Evolutionary conservation across 2,797 vertebrate species (phyloP).

Genomic region (Pygocentrus nattereri): DNA sequence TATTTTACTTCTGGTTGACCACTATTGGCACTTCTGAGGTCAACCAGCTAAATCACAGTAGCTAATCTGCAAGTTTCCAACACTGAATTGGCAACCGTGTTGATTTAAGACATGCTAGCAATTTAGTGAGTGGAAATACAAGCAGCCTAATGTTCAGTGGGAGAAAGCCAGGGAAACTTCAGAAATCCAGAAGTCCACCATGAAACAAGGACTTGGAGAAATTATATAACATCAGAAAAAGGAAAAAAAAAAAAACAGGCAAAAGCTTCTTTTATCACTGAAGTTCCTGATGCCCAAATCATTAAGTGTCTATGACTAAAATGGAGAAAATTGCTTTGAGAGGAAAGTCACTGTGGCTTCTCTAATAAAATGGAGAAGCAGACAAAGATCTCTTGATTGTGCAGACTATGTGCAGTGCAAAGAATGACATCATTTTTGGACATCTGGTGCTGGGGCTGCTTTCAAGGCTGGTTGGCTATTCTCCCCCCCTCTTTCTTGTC

Average conservation of each 20-base stretch:
- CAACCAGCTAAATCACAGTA: neutral
- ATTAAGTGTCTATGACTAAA: conserved; percentile 24
- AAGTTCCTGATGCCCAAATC: conserved; percentile 25
- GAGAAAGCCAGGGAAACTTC: neutral
- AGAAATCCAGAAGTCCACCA: conserved; percentile 16
- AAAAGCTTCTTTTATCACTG: conserved; percentile 6
- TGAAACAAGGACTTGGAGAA: conserved; percentile 25
- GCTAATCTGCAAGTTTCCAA: conserved; percentile 25
- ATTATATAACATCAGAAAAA: neutral
- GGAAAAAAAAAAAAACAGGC: neutral
- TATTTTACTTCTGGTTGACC: neutral
- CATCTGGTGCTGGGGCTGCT: conserved; percentile 56
- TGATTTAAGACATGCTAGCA: conserved; percentile 16
- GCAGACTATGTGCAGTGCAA: conserved; percentile 44
- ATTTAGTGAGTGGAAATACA: conserved; percentile 23
- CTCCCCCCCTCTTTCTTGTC: conserved; percentile 19
- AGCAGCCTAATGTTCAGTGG: neutral
- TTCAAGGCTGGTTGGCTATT: conserved; percentile 65
- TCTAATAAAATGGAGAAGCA: conserved; percentile 47
- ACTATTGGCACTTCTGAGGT: neutral
- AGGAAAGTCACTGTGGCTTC: conserved; percentile 26
- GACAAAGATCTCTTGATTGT: conserved; percentile 70
- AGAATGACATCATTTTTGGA: conserved; percentile 78
- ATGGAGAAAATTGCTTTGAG: conserved; percentile 31
- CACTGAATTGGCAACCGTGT: conserved; percentile 1